Percentiles rank a stretch among this genome's conserved stretches.
Conservation (phyloP, 2,113 vertebrate species). For the Pituophis catenifer region DNA sequence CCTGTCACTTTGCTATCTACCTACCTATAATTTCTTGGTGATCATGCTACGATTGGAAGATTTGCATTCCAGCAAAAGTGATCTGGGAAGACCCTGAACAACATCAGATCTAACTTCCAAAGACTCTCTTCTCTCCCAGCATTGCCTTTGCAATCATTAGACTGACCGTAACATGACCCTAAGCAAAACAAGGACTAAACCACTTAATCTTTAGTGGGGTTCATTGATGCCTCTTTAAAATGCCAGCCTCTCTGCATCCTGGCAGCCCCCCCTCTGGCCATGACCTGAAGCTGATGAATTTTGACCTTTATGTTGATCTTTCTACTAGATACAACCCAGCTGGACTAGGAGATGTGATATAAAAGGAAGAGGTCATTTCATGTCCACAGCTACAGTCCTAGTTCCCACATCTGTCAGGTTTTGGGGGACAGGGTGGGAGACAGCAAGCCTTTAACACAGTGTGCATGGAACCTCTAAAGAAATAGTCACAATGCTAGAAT, state of each 20-base stretch:
- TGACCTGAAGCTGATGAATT: not conserved
- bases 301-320: not conserved
- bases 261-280: no score
- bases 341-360: not conserved
- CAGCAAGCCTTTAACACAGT: not conserved
- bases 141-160: not conserved
- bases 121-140: not conserved
- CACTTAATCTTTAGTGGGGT: slow-evolving; percentile 12
- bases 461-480: not conserved
- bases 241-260: not conserved
- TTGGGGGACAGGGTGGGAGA: not conserved
- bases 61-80: not conserved
- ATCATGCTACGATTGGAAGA: not conserved
- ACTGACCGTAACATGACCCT: not conserved
- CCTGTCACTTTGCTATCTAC: not conserved
- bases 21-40: not conserved
- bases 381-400: not conserved
- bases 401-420: slow-evolving; percentile 2
- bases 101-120: not conserved
- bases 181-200: not conserved
- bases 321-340: not conserved
- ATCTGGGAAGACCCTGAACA: not conserved
- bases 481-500: not conserved
- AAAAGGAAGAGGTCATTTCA: not conserved
- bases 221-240: not conserved